Percentiles rank a stretch among this genome's conserved stretches.
Evolutionary conservation across 2,113 vertebrate genomes (phyloP).

Genomic region (Tricholaema leucomelas): DNA sequence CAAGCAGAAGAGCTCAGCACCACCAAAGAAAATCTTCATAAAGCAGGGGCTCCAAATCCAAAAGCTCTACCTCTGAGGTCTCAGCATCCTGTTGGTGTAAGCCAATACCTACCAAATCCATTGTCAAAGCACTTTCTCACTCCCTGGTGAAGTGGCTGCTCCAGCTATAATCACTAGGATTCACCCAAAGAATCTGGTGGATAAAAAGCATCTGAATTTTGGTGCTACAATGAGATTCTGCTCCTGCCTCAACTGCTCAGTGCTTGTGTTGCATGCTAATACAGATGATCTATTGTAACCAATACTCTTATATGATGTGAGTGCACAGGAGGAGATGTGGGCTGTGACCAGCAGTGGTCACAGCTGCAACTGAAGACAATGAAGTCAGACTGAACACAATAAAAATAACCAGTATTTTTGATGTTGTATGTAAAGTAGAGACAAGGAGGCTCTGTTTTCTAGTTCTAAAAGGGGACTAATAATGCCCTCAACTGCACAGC

Average conservation of each 20-base stretch:
- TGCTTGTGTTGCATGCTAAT: neutral
- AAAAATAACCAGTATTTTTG: neutral
- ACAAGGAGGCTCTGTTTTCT: neutral
- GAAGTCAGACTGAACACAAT: neutral
- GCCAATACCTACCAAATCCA: neutral
- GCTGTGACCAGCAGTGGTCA: neutral
- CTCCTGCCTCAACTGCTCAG: neutral
- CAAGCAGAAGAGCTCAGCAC: neutral
- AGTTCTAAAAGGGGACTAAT: neutral
- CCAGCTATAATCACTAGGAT: neutral
- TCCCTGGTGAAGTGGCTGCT: neutral
- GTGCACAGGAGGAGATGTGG: neutral
- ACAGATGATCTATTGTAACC: neutral
- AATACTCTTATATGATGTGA: neutral
- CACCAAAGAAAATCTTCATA: neutral
- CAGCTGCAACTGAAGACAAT: neutral
- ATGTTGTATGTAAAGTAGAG: neutral
- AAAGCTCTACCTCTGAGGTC: neutral
- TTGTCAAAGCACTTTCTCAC: neutral
- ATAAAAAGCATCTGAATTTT: neutral
- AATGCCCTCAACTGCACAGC: neutral
- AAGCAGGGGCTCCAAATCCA: neutral
- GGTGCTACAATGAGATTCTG: neutral
- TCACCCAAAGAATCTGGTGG: neutral
- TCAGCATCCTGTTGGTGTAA: neutral